Evolutionary conservation across 2,797 vertebrate genomes (phyloP).

Genomic region (Harpia harpyja): DNA sequence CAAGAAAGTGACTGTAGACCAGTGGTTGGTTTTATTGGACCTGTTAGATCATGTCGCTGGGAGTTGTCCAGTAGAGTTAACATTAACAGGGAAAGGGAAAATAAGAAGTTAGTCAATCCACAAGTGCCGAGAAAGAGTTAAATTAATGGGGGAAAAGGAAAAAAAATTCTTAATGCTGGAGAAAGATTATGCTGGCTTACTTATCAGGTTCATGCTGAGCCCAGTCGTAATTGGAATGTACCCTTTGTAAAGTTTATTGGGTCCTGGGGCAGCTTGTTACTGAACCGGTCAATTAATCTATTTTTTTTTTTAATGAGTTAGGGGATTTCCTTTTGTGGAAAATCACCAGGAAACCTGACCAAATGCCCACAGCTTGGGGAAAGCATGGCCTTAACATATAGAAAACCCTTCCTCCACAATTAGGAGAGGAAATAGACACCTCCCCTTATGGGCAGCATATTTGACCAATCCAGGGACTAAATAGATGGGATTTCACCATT

Average conservation of each 20-base stretch:
- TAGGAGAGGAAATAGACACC: conserved; percentile 62
- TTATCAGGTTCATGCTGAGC: conserved; percentile 76
- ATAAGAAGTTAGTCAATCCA: background rate
- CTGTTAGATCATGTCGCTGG: background rate
- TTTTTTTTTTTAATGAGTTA: conserved; percentile 93
- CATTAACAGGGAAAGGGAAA: background rate
- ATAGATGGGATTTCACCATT: conserved; percentile 75
- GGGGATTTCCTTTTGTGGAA: conserved; percentile 90
- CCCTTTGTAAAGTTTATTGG: conserved; percentile 91
- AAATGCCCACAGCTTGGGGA: conserved; percentile 83
- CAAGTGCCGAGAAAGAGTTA: conserved; percentile 21
- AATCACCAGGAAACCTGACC: conserved; percentile 86
- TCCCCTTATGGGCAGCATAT: conserved; percentile 84
- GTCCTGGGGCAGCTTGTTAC: conserved; percentile 91
- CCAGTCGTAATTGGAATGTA: conserved; percentile 85
- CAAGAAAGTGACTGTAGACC: background rate
- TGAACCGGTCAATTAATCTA: conserved; percentile 98
- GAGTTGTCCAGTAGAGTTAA: background rate
- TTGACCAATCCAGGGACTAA: conserved; percentile 80
- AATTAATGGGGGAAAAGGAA: background rate
- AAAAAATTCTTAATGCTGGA: conserved; percentile 36
- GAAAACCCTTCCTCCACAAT: conserved; percentile 64
- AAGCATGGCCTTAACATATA: conserved; percentile 67
- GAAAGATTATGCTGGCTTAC: conserved; percentile 57
- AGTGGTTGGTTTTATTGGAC: background rate